Evolutionary conservation across 2,888 invertebrate species (phyloP).

Genomic region (Clusia tigrina): DNA sequence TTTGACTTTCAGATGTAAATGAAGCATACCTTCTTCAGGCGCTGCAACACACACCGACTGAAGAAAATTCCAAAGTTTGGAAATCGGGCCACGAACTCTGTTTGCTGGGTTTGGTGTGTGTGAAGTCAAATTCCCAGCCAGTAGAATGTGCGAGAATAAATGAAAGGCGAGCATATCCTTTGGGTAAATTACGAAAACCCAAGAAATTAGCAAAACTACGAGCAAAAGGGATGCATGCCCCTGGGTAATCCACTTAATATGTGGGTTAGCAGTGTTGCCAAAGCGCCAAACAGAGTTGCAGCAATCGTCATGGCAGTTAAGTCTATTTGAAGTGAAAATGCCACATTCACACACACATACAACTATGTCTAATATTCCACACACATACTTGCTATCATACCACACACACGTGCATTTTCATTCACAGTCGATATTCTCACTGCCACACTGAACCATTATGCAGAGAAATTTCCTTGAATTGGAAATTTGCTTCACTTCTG

Average conservation of each 20-base stretch:
- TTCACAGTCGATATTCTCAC: background rate
- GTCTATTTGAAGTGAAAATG: slow-evolving; percentile 40
- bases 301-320: slow-evolving; percentile 24
- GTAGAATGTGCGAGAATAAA: too few species aligned
- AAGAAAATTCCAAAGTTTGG: background rate
- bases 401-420: slow-evolving; percentile 7
- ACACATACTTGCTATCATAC: background rate
- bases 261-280: slow-evolving; percentile 35
- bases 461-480: slow-evolving; percentile 7
- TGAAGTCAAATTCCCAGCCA: background rate
- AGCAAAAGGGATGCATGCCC: slow-evolving; percentile 8
- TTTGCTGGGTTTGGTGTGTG: background rate
- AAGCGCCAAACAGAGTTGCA: slow-evolving; percentile 31
- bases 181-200: background rate
- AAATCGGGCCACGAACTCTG: too few species aligned
- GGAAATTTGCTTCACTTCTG: slow-evolving; percentile 10
- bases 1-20: too few species aligned
- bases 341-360: background rate
- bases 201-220: background rate
- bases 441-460: too few species aligned
- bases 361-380: slow-evolving; percentile 22
- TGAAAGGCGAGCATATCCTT: background rate
- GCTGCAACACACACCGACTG: background rate
- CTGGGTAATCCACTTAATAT: slow-evolving; percentile 30
- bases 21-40: too few species aligned